phyloP scores from a whole-genome alignment of 1,140 invertebrate species.

The Calliopsis andreniformis region DNA sequence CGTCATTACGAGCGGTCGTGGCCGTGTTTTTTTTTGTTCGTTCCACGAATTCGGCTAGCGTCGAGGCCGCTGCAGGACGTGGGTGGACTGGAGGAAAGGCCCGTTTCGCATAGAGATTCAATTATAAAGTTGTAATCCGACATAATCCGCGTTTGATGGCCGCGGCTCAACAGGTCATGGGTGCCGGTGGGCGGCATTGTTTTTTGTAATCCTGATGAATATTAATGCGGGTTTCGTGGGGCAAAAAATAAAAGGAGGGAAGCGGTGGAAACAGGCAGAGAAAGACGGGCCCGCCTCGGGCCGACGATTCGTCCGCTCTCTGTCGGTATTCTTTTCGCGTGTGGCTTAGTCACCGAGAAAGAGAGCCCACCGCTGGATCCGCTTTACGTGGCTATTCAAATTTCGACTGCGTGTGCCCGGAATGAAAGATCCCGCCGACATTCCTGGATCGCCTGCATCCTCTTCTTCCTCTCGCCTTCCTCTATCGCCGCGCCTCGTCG shows the following conservation, averaged over 20 bases:
- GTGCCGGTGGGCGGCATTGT: conserved; percentile 74
- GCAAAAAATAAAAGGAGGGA: conserved; percentile 32
- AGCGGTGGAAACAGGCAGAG: background rate
- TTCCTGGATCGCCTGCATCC: conserved; percentile 38
- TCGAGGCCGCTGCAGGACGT: conserved; percentile 26
- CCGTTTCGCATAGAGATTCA: conserved; percentile 71
- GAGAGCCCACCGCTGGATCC: conserved; percentile 64
- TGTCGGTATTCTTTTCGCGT: conserved; percentile 79
- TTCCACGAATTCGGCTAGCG: conserved; percentile 39
- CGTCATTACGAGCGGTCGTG: conserved; percentile 32
- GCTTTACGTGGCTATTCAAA: conserved; percentile 77
- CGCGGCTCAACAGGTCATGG: conserved; percentile 74
- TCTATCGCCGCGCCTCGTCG: background rate
- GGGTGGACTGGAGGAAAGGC: conserved; percentile 41
- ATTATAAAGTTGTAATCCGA: conserved; percentile 76
- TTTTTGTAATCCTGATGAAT: conserved; percentile 78
- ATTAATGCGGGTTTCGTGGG: conserved; percentile 74
- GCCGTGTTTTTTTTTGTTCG: conserved; percentile 21
- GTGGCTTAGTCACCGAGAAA: conserved; percentile 74
- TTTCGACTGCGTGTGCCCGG: conserved; percentile 75
- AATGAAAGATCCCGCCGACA: conserved; percentile 68
- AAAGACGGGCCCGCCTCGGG: background rate
- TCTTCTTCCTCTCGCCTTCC: background rate
- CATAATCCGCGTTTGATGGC: conserved; percentile 75
- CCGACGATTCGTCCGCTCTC: conserved; percentile 16